Evolutionary conservation across 2,797 vertebrate genomes (phyloP).

Genomic region (Lerista edwardsae): DNA sequence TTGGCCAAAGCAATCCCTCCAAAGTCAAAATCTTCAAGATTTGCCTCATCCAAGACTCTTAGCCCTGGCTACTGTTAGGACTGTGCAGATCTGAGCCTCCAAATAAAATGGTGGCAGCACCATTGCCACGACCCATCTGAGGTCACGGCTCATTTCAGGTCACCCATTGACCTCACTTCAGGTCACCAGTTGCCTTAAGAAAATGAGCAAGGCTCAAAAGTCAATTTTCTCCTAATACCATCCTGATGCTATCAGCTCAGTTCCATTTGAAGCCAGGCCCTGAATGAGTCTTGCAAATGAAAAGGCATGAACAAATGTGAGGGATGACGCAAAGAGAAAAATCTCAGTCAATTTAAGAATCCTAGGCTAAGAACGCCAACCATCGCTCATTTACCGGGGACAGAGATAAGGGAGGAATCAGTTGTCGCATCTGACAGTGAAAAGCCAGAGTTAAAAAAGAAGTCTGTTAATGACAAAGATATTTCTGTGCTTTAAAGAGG

Average conservation of each 20-base stretch:
- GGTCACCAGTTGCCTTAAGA: not conserved
- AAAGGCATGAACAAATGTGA: conserved; percentile 1
- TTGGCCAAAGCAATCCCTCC: no score
- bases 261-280: not conserved
- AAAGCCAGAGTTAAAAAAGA: not conserved
- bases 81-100: no score
- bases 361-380: not conserved
- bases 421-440: conserved; percentile 7
- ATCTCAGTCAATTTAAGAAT: conserved; percentile 4
- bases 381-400: not conserved
- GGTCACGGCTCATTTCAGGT: no score
- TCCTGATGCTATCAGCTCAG: not conserved
- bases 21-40: no score
- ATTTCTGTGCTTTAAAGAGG: conserved; percentile 11
- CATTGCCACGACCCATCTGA: no score
- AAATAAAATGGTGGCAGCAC: no score
- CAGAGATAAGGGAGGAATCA: conserved; percentile 20
- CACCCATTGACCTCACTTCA: no score
- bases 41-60: no score
- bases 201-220: not conserved
- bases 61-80: no score
- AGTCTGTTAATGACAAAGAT: conserved; percentile 16
- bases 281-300: not conserved
- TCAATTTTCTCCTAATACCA: not conserved
- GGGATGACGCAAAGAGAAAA: conserved; percentile 12